These are phyloP conservation scores for Platichthys flesus DNA, from an alignment of 2,113 vertebrate genomes.

Conservation along the genomic window DNA sequence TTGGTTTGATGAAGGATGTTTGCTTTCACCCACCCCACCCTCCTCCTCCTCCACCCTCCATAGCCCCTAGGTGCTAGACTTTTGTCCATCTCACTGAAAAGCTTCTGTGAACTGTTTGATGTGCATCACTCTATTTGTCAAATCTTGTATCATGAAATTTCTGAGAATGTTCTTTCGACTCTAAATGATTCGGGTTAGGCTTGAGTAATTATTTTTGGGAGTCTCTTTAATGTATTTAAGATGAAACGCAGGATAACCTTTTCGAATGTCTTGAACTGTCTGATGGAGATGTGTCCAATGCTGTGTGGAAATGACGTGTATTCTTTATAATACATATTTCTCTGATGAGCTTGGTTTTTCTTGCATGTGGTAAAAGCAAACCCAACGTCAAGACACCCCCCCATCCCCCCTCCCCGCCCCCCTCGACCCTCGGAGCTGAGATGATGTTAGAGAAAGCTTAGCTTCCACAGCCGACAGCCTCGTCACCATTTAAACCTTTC, in stretches of 20 bases:
- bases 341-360: constrained; percentile 60
- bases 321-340: constrained; percentile 54
- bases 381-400: constrained; percentile 36
- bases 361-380: constrained; percentile 64
- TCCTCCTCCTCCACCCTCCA: constrained; percentile 2
- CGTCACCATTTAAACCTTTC: constrained; percentile 37
- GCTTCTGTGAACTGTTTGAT: constrained; percentile 72
- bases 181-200: constrained; percentile 56
- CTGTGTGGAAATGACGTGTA: constrained; percentile 60
- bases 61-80: constrained; percentile 71
- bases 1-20: constrained; percentile 66
- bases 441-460: constrained; percentile 43
- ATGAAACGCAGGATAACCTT: constrained; percentile 59
- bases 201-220: constrained; percentile 50
- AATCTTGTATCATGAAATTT: constrained; percentile 69
- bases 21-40: constrained; percentile 10
- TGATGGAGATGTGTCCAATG: constrained; percentile 58
- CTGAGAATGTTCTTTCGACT: constrained; percentile 71
- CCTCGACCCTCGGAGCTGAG: constrained; percentile 28
- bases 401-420: neutral
- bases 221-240: constrained; percentile 64
- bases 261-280: constrained; percentile 70
- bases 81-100: constrained; percentile 66
- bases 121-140: constrained; percentile 68
- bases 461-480: constrained; percentile 44